Percentiles rank a stretch among this genome's conserved stretches.
These are phyloP conservation scores for Athene cunicularia DNA, from an alignment of 2,113 vertebrate genomes.

Conservation along the genomic window DNA sequence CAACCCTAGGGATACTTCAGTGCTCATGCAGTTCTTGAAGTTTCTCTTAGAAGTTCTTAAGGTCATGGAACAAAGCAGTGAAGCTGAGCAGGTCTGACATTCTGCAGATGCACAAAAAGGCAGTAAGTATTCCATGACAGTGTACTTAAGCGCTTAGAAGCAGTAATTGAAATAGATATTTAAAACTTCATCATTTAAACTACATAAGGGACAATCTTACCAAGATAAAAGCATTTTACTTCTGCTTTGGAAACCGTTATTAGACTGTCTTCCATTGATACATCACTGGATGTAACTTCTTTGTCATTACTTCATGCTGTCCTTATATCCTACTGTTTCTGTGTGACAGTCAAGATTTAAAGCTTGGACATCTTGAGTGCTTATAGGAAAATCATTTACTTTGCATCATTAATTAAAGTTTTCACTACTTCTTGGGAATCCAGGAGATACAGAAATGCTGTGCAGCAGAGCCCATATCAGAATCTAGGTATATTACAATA, in stretches of 20 bases:
- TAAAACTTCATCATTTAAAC: neutral
- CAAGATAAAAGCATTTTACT: neutral
- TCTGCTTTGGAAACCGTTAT: neutral
- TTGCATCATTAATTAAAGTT: neutral
- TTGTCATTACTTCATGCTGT: neutral
- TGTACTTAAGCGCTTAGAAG: neutral
- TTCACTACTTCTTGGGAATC: neutral
- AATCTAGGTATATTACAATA: neutral
- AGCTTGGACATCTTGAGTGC: neutral
- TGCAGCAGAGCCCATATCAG: neutral
- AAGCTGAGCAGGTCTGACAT: neutral
- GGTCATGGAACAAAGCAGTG: neutral
- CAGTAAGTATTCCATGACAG: neutral
- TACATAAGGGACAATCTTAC: neutral
- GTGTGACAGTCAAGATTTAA: neutral
- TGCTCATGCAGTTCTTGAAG: neutral
- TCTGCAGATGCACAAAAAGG: neutral
- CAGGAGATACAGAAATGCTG: neutral
- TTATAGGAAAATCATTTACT: neutral
- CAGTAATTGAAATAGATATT: neutral
- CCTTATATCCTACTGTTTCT: neutral
- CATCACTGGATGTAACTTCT: neutral
- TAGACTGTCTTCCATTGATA: neutral
- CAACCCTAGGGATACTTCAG: neutral
- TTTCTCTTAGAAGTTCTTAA: neutral